A percentile compares a stretch with the other conserved stretches of the same genome.
Evolutionary conservation across 1,140 invertebrate genomes (phyloP).

Genomic region (Drosophila seguyi): DNA sequence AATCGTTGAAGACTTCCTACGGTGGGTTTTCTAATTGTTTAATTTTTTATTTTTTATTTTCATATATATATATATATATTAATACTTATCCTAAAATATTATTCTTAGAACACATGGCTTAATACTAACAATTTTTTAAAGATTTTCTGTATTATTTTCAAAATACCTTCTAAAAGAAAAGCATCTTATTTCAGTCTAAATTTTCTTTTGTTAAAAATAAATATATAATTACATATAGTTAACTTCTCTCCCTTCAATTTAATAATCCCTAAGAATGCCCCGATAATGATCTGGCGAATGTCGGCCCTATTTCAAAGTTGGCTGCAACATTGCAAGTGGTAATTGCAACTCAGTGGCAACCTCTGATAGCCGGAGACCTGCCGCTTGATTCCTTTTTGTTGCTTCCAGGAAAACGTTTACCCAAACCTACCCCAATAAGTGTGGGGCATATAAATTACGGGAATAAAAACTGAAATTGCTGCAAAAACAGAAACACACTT

Average conservation of each 20-base stretch:
- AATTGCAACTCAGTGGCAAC: constrained; percentile 54
- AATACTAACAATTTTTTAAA: background rate
- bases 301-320: constrained; percentile 29
- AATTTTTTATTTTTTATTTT: too few species aligned
- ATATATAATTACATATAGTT: too few species aligned
- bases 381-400: constrained; percentile 10
- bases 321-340: constrained; percentile 35
- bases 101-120: too few species aligned
- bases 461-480: constrained; percentile 81
- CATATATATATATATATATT: background rate
- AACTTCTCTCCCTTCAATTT: background rate
- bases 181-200: background rate
- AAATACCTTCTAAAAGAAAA: too few species aligned
- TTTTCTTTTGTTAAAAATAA: background rate
- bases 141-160: too few species aligned
- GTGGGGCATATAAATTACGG: constrained; percentile 75
- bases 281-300: constrained; percentile 47
- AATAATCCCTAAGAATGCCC: background rate
- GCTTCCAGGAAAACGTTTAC: constrained; percentile 72
- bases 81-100: background rate
- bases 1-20: too few species aligned
- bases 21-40: too few species aligned
- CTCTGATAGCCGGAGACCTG: constrained; percentile 36
- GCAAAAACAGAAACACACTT: constrained; percentile 80
- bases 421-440: constrained; percentile 73